Evolutionary conservation across 2,797 vertebrate species (phyloP), one percentile per base, ranked within the genome.

Genomic region (Pseudotriccus pelzelni): DNA sequence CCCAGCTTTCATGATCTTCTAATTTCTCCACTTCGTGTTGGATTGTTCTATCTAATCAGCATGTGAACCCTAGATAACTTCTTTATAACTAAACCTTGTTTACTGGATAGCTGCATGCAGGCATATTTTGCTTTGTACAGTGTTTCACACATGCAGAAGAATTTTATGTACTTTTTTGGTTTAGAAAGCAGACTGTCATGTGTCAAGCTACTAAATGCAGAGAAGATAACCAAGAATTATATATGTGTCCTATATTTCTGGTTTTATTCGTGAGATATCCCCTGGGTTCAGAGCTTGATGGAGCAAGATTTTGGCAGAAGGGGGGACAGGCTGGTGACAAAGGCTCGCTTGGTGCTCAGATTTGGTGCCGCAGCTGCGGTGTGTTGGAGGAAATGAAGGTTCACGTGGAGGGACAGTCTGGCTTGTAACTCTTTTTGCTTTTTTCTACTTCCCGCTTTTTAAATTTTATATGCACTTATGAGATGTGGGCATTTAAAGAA

Each of bases 301-400:
- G 32, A 50, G 55, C 32, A 46, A 34, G 0, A 3, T 68, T 90
- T 82, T 88, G 43, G 68, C 37, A 62, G 21, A 8, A 19, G 28
- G 64, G 11, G 41, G n/a, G 27, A 4, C 34, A 17, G 16, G 14
- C 52, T 34, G 13, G 17, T 44, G 44, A 24, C 10, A 1, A 6
- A 18, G 25, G 12, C 32, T 63, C 20, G 53, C 50, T 64, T 1
- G 0, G 14, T 56, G 47, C 58, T 87, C 6, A 3, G 70, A 25
- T 39, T 62, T 1, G 2, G 20, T 80, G 49, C 36, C 2, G 2
- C 69, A 63, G 43, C 49, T 84, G 56, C 0, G 0, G 5, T 19
- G 3, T 47, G 41, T 59, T 84, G 41, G 50, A 81, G 43, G 49
- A 93, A 84, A 58, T n/a, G 19, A 60, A 25, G 28, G 17, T 56